Evolutionary conservation across 2,797 vertebrate species (phyloP), one percentile per base, ranked within the genome.

Genomic region (Chaenodraco wilsoni): DNA sequence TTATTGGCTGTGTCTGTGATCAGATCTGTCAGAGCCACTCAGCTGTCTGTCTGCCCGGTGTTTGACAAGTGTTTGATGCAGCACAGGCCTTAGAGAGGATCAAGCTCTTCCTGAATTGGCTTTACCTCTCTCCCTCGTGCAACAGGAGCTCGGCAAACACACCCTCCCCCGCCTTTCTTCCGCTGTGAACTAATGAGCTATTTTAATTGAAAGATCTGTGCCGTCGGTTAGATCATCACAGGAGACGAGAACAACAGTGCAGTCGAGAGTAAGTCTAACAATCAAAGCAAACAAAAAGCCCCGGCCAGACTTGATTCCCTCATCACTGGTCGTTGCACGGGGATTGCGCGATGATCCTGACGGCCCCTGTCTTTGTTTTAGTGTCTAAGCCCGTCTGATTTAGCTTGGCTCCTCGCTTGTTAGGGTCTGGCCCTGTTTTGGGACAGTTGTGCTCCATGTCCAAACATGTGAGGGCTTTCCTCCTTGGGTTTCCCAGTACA

Each of bases 381-480:
- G 69, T 75, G 79, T 88, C 86, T 92, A 92, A 93, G 91, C 92
- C 87, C 31, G 14, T 81, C 84, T 79, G 92, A 92, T 87, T 94
- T 91, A 89, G 80, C 70, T 74, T 86, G 89, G 90, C 89, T 90
- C 89, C 86, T 80, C 0, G 33, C 86, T 91, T 21, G 82, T 91
- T 93, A 92, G 81, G 76, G 77, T 78, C 85, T 81, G 83, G 87
- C 87, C 76, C 73, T 83, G 77, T 81, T 92, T 83, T 74, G 83
- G 88, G 89, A 92, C 89, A 91, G 89, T 92, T 89, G 85, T 82
- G 84, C 78, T 78, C 86, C 45, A 58, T 70, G 82, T 91, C 81
- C 82, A 89, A 90, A 93, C 91, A 93, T 81, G 85, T 86, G 88
- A 88, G 87, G 89, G 93, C 93, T 93, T 93, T 94, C 86, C 92